Evolutionary conservation across 2,113 vertebrate genomes (phyloP).

Genomic region (Alligator sinensis): DNA sequence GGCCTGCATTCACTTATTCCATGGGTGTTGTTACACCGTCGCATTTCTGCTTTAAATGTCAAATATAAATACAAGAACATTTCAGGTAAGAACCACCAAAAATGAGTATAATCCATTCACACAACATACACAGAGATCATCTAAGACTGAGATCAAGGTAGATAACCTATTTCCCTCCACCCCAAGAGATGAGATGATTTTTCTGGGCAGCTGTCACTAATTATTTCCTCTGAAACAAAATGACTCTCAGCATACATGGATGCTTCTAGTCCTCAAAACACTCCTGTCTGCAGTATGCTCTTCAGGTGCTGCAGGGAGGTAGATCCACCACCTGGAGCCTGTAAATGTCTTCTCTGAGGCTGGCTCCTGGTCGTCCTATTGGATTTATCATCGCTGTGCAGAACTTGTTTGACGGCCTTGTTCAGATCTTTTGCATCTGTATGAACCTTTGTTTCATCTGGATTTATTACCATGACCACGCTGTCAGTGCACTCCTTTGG

Average conservation of each 20-base stretch:
- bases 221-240: not conserved
- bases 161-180: not conserved
- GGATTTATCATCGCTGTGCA: not conserved
- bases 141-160: slow-evolving; percentile 12
- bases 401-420: not conserved
- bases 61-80: not conserved
- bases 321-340: not conserved
- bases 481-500: not conserved
- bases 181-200: not conserved
- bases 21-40: not conserved
- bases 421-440: not conserved
- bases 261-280: not conserved
- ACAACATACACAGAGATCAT: not conserved
- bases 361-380: not conserved
- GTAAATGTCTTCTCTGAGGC: not conserved
- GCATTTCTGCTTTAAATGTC: not conserved
- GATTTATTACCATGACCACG: not conserved
- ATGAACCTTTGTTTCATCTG: not conserved
- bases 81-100: rapidly evolving
- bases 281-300: not conserved
- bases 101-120: slow-evolving; percentile 27
- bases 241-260: not conserved
- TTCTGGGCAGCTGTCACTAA: not conserved
- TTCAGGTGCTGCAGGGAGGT: not conserved
- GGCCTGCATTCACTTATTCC: not conserved